Percentiles rank a stretch among this genome's conserved stretches.
Evolutionary conservation across 2,888 invertebrate genomes (phyloP).

Genomic region (Oscheius sp.): DNA sequence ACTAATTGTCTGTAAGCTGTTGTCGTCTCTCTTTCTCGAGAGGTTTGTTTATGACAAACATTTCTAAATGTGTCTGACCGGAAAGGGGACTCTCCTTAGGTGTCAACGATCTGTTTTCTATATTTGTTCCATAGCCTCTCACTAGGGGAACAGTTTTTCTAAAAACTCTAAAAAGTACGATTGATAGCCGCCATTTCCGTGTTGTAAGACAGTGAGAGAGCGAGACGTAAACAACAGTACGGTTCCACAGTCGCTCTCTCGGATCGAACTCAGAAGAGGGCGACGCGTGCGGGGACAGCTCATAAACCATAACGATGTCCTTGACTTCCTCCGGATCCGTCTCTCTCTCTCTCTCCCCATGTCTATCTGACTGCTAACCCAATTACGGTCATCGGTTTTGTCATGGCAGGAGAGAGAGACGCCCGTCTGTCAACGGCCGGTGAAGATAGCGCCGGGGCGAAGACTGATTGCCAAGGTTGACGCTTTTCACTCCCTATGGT

Average conservation of each 20-base stretch:
- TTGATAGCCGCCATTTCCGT: conserved; percentile 7
- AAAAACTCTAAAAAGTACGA: background rate
- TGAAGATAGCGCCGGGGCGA: too few relatives aligned
- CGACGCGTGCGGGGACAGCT: conserved; percentile 15
- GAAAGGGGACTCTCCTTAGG: background rate
- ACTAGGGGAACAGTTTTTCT: background rate
- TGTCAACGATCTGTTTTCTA: background rate
- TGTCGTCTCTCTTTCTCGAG: background rate
- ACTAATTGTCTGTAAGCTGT: too few relatives aligned
- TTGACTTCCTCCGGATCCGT: conserved; percentile 24
- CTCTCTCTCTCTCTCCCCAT: background rate
- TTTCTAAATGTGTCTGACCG: background rate
- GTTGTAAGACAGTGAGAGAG: conserved; percentile 5
- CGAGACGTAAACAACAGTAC: too few relatives aligned
- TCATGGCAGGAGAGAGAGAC: too few relatives aligned
- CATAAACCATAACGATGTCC: conserved; percentile 36
- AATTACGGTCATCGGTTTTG: conserved; percentile 25
- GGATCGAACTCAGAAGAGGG: background rate
- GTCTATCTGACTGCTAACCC: background rate
- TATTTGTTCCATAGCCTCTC: background rate
- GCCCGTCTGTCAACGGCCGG: too few relatives aligned
- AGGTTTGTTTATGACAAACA: background rate
- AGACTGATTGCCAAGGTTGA: too few relatives aligned
- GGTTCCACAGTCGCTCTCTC: background rate
- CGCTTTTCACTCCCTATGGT: too few relatives aligned